Conservation (phyloP, 2,888 invertebrate species). For the Sarcophaga rosellei region DNA sequence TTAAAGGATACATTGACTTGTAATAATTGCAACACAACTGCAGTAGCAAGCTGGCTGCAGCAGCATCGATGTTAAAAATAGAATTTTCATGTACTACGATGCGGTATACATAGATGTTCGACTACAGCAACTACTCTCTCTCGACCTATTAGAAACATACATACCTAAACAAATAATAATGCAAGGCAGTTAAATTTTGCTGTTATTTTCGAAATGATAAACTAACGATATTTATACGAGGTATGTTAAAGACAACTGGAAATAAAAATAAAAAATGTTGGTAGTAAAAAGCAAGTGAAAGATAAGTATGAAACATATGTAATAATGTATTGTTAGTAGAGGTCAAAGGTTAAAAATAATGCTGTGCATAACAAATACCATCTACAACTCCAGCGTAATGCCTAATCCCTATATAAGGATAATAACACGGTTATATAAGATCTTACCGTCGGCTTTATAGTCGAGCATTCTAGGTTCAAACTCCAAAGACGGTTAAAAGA, state of each 20-base stretch:
- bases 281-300: too few relatives aligned
- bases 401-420: too few relatives aligned
- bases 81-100: slow-evolving; percentile 38
- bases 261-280: background rate
- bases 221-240: background rate
- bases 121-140: background rate
- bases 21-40: slow-evolving; percentile 17
- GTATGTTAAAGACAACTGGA: background rate
- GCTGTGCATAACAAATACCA: too few relatives aligned
- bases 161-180: slow-evolving; percentile 10
- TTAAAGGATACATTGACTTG: background rate
- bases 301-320: too few relatives aligned
- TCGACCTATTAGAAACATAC: slow-evolving; percentile 12
- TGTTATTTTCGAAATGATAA: background rate
- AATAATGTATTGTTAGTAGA: too few relatives aligned
- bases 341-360: too few relatives aligned
- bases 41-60: slow-evolving; percentile 22
- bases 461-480: too few relatives aligned
- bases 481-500: too few relatives aligned
- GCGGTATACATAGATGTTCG: slow-evolving; percentile 48
- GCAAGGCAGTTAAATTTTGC: slow-evolving; percentile 35
- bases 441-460: too few relatives aligned
- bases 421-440: too few relatives aligned
- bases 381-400: too few relatives aligned
- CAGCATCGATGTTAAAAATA: slow-evolving; percentile 46